A percentile compares a stretch with the other conserved stretches of the same genome.
Conservation (phyloP, 2,888 invertebrate species). For the Drosophila kanekoi region DNA sequence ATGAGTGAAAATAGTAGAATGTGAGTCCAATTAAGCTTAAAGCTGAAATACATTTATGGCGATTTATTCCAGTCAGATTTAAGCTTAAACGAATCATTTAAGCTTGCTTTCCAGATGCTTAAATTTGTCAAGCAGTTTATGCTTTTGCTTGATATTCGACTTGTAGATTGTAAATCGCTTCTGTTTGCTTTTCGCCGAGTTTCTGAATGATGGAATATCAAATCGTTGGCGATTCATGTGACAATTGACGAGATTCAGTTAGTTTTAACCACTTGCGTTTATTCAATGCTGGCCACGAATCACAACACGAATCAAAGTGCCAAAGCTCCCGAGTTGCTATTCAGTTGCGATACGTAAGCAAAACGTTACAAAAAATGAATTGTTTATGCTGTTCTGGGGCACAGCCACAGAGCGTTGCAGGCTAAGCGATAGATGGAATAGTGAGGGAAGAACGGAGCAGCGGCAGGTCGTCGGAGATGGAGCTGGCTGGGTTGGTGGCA, state of each 20-base stretch:
- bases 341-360: constrained; percentile 34
- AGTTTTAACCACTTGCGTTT: constrained; percentile 1
- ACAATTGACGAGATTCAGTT: constrained; percentile 6
- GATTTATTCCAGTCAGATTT: no score
- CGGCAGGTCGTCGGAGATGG: constrained; percentile 9
- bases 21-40: background rate
- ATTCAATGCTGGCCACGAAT: background rate
- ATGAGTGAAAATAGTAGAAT: background rate
- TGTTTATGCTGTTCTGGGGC: constrained; percentile 49
- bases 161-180: no score
- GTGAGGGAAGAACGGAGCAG: constrained; percentile 1
- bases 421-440: constrained; percentile 49
- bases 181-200: no score
- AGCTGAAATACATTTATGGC: no score
- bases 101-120: no score
- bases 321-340: constrained; percentile 30
- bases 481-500: constrained; percentile 22
- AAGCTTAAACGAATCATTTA: no score
- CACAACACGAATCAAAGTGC: constrained; percentile 35
- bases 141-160: no score
- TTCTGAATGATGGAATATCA: background rate
- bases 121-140: background rate
- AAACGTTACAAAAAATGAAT: constrained; percentile 66
- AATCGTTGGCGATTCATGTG: constrained; percentile 10
- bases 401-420: constrained; percentile 22